Evolutionary conservation across 2,797 vertebrate genomes (phyloP).

Genomic region (Micropoecilia bifurca): DNA sequence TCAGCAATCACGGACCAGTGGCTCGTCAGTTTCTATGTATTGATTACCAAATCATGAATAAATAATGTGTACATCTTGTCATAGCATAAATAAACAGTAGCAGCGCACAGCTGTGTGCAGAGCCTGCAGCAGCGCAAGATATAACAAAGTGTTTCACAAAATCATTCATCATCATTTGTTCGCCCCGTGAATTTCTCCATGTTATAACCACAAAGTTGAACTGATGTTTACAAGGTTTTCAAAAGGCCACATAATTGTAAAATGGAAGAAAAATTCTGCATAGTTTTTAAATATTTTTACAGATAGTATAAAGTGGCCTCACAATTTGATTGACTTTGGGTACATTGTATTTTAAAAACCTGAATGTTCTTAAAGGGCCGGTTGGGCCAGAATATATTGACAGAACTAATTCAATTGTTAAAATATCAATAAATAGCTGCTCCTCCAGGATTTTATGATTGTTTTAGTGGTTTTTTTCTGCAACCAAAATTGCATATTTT

Average conservation of each 20-base stretch:
- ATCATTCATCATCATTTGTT: neutral
- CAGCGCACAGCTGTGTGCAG: conserved; percentile 12
- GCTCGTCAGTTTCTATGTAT: conserved; percentile 71
- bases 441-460: too few relatives aligned
- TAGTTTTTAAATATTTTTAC: neutral
- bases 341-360: neutral
- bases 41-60: conserved; percentile 68
- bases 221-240: neutral
- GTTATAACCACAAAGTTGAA: neutral
- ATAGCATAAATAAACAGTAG: conserved; percentile 33
- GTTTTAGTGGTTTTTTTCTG: too few relatives aligned
- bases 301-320: neutral
- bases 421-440: too few relatives aligned
- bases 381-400: too few relatives aligned
- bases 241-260: neutral
- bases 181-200: neutral
- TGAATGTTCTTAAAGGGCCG: too few relatives aligned
- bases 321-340: neutral
- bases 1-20: conserved; percentile 63
- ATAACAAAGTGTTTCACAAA: neutral
- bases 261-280: neutral
- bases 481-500: too few relatives aligned
- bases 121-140: conserved; percentile 2
- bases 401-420: too few relatives aligned
- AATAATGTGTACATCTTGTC: conserved; percentile 61